Base-by-base conservation (phyloP, 2,113 vertebrate species). In the Thermophis baileyi region DNA sequence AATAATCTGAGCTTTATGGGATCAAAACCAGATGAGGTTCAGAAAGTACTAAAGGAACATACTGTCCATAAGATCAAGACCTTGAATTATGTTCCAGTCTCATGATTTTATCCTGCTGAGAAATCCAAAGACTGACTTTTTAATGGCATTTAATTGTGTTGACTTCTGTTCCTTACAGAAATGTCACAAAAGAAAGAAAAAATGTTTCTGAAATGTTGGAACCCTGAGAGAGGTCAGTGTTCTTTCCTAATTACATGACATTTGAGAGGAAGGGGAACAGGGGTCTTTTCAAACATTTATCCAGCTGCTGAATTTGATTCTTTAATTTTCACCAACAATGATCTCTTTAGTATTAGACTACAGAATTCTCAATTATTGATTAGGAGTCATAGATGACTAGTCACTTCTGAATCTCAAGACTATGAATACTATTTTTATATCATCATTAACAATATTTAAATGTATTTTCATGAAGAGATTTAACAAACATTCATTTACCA, bases 131-230 rank as follows among this genome's bases (percentile, higher is more conserved):
- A 47, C 47, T 49, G 89, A 47, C 4, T 57, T 60, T 4, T n/a
- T 20, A 16, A 81, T 7, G 22, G 49, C 90, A 16, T 14, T 89
- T 92, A 89, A 92, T 25, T 35, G 85, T 53, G 92, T 91, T 0
- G 20, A 1, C 1, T 91, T 94, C 86, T 93, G 81, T 91, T 91
- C 0, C 90, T 89, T 93, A 81, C 46, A 88, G 51, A 35, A 69
- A 92, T 46, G 87, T 54, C 40, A 91, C 44, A 89, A 40, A 53
- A 91, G 57, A 55, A 49, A 91, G 87, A 22, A 46, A 87, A 92
- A 20, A 35, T 60, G 35, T 91, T 92, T 91, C 90, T 94, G 47
- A 92, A 94, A 60, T 47, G 49, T 69, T 85, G 54, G n/a, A 91
- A 60, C 60, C 60, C 44, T 85, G 93, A 57, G 87, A 91, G 88